phyloP scores from a whole-genome alignment of 2,797 vertebrate genomes.

The Cryptoprocta ferox region DNA sequence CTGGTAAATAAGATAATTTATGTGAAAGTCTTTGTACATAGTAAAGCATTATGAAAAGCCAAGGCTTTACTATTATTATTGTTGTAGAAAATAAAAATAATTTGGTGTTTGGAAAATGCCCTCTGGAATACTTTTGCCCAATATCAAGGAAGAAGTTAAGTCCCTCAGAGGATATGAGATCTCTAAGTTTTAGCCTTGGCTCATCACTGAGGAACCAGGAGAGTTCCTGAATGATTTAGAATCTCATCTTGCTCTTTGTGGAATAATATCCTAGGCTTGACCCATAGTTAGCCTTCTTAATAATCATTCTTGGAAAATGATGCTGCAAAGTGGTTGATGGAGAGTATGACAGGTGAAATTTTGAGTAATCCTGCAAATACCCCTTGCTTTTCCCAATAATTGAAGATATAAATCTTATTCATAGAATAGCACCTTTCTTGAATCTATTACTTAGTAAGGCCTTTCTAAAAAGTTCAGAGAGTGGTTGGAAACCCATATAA shows the following conservation, averaged over 20 bases:
- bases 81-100: constrained; percentile 46
- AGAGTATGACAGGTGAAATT: not conserved
- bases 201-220: not conserved
- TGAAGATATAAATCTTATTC: not conserved
- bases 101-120: not conserved
- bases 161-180: not conserved
- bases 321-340: not conserved
- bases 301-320: not conserved
- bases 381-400: not conserved
- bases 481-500: not conserved
- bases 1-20: constrained; percentile 57
- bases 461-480: not conserved
- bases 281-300: not conserved
- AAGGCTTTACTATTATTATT: constrained; percentile 10
- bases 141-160: not conserved
- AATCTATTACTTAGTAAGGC: not conserved
- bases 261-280: not conserved
- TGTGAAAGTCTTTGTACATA: constrained; percentile 62
- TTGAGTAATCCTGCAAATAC: not conserved
- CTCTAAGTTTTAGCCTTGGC: not conserved
- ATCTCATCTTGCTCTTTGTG: not conserved
- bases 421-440: not conserved
- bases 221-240: not conserved
- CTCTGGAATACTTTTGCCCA: not conserved
- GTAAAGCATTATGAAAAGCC: constrained; percentile 6